Evolutionary conservation across 2,113 vertebrate species (phyloP), one percentile per base, ranked within the genome.

Genomic region (Zosterops hypoxanthus): DNA sequence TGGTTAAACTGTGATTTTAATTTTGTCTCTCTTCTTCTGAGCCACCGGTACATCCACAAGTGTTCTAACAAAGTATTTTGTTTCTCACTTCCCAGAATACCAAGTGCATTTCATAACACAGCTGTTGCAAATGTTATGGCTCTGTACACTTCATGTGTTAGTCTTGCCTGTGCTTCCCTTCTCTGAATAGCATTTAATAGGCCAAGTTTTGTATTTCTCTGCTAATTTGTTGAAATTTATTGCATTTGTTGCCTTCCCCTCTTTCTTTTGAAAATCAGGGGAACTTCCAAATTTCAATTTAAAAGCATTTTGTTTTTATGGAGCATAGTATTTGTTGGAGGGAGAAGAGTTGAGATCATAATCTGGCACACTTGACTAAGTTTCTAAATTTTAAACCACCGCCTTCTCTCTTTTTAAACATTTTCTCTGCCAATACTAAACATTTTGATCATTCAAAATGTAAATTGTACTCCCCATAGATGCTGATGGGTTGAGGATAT

Each of bases 371-470:
- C 57, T 52, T 84, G 93, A 92, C 94, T 84, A 95, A 87, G 46
- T 95, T 96, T 94, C 97, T 94, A 89, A 88, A 95, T 94, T 97
- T 84, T 94, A 96, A 96, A 96, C 86, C 82, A 4, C 86, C 36
- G 28, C 90, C 90, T 84, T 94, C 95, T 93, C 81, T 71, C 44
- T 97, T 94, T 97, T 97, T 72, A 96, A 95, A 95, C 86, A 97
- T 97, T 96, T 98, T 96, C 95, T 75, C 71, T 97, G 97, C 96
- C 78, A 76, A 90, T 77, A 90, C 92, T 96, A 96, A 97, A 92
- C 96, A 70, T 90, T 94, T 88, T 95, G 96, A 96, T 97, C 94
- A 95, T 97, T 97, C 95, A 93, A 93, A 98, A 97, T 97, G 95
- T 96, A 97, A 97, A 98, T 97, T 95, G 69, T 86, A 64, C 89